Conservation (phyloP, 2,113 vertebrate genomes). For the Scolopax mira region DNA sequence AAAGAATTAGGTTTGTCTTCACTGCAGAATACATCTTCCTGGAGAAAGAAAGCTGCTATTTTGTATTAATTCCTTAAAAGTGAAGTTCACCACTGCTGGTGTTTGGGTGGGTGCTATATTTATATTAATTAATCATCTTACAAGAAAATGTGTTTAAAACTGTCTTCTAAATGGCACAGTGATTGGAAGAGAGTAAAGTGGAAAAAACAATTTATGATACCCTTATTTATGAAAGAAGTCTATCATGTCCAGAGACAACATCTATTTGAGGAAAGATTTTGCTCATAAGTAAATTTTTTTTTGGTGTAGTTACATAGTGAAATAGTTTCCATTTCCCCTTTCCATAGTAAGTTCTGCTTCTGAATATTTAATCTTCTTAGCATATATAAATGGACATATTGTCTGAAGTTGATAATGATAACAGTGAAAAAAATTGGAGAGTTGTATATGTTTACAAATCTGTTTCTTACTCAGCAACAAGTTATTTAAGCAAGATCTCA, state of each 20-base stretch:
- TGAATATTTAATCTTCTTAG: not conserved
- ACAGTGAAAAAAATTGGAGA: not conserved
- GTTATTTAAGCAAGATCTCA: not conserved
- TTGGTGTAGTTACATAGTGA: not conserved
- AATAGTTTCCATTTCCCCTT: not conserved
- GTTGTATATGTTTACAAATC: not conserved
- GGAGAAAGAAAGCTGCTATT: not conserved
- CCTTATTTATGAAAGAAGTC: not conserved
- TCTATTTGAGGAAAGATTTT: not conserved
- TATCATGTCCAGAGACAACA: not conserved
- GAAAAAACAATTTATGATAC: not conserved
- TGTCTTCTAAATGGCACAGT: not conserved
- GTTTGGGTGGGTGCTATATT: not conserved
- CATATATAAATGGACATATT: not conserved
- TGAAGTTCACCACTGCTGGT: not conserved
- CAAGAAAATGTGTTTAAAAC: not conserved
- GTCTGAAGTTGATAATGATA: not conserved
- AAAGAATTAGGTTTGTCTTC: not conserved
- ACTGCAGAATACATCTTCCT: not conserved
- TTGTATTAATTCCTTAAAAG: not conserved
- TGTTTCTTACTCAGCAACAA: not conserved
- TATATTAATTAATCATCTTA: not conserved
- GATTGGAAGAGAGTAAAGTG: not conserved
- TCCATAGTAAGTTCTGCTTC: not conserved
- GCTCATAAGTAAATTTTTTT: not conserved